Conservation (phyloP, 2,888 invertebrate species). For the Luperina nickerlii region DNA sequence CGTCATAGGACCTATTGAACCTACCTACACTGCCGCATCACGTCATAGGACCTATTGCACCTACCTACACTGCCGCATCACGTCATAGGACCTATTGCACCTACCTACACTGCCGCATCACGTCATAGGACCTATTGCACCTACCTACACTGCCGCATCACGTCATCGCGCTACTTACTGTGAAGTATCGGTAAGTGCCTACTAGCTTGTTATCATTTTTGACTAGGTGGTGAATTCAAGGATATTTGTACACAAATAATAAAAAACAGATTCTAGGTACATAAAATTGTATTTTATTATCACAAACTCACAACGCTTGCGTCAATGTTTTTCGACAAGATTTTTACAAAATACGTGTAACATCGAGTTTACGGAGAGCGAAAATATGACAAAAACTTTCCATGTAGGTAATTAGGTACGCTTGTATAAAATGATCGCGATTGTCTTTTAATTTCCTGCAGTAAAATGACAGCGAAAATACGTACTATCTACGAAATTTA, state of each 20-base stretch:
- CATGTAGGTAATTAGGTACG: neutral
- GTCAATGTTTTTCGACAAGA: slow-evolving; percentile 30
- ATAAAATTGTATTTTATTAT: slow-evolving; percentile 60
- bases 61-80: too few relatives aligned
- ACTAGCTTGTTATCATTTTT: neutral
- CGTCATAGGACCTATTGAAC: too few relatives aligned
- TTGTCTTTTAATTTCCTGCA: too few relatives aligned
- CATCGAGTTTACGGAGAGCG: slow-evolving; percentile 18
- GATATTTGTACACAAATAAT: neutral
- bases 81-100: too few relatives aligned
- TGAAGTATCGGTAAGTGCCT: neutral
- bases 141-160: neutral
- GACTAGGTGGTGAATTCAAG: neutral
- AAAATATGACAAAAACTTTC: slow-evolving; percentile 9
- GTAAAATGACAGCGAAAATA: too few relatives aligned
- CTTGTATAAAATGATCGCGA: neutral
- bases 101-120: too few relatives aligned
- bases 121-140: too few relatives aligned
- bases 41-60: too few relatives aligned
- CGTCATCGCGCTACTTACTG: neutral
- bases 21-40: too few relatives aligned
- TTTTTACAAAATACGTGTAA: slow-evolving; percentile 28
- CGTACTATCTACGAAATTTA: too few relatives aligned
- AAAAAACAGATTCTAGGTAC: slow-evolving; percentile 35
- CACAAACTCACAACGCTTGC: slow-evolving; percentile 61